Base-by-base conservation (phyloP, 2,797 vertebrate species). In the Numenius phaeopus region DNA sequence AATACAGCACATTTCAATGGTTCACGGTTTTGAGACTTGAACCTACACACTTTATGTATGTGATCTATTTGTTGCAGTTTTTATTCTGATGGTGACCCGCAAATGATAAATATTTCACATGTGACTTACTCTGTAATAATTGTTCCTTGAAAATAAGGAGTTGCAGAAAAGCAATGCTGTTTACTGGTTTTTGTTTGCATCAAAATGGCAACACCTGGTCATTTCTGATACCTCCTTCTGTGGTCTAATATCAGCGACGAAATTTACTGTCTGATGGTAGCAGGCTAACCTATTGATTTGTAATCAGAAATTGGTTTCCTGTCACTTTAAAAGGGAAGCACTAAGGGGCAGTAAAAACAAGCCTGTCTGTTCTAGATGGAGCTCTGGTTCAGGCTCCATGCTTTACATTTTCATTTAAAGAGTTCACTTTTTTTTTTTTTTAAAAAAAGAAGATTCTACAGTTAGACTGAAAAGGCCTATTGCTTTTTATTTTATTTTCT, bases 301-400 rank as follows among this genome's bases (percentile, higher is more conserved):
- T 88, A 97, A 97, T 98, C 97, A 97, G 94, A 96, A 97, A 98
- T 98, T 95, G 97, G 98, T 97, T 98, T 98, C 94, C 98, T 98
- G 97, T 97, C 97, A 93, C 97, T 98, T 98, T 97, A 98, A 98
- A 98, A 97, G 90, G 54, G 90, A 97, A 97, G 97, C 96, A 93
- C 97, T 98, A 98, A 98, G 97, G 97, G 97, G 94, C 97, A 96
- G 96, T 97, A 97, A 97, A 98, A 98, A 97, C 97, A 97, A 97
- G 97, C 93, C 89, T 96, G 93, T 95, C 27, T 80, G 30, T 96
- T 96, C 89, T 97, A 93, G 93, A 65, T 83, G 94, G 88, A 96
- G 94, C 95, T 91, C 62, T 93, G 72, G 57, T 86, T 94, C 88
- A 87, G 83, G 82, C 87, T 95, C 54, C 46, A 77, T 87, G 94